These are phyloP conservation scores for Hoplodrina ambigua DNA, from an alignment of 2,888 invertebrate genomes.

Conservation along the genomic window DNA sequence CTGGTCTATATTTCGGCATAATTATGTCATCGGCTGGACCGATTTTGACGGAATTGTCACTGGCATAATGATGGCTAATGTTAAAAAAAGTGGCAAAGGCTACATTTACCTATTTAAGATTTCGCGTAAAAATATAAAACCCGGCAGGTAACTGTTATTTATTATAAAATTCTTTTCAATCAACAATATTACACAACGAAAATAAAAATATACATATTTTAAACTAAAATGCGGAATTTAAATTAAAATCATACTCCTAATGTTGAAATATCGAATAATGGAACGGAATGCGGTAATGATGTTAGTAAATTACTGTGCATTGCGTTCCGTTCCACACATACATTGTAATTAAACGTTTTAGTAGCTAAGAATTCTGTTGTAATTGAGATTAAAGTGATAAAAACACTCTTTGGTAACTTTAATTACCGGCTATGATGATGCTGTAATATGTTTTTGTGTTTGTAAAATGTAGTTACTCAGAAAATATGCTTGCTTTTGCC, in stretches of 20 bases:
- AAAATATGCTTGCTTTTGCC: too few species aligned
- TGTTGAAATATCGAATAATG: constrained; percentile 62
- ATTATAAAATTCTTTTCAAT: too few species aligned
- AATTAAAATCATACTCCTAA: constrained; percentile 28
- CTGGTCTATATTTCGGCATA: too few species aligned
- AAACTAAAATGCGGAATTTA: neutral
- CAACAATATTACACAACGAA: too few species aligned
- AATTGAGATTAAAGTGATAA: constrained; percentile 52
- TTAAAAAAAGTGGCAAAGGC: too few species aligned
- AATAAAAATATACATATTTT: neutral
- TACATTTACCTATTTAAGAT: too few species aligned
- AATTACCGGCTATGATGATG: constrained; percentile 20
- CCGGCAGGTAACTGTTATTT: too few species aligned
- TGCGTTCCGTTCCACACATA: constrained; percentile 56
- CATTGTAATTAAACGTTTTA: constrained; percentile 58
- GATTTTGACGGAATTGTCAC: too few species aligned
- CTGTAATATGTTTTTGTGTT: constrained; percentile 17
- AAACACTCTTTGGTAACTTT: constrained; percentile 43
- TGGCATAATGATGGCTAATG: too few species aligned
- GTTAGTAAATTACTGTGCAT: constrained; percentile 46
- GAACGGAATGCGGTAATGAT: constrained; percentile 69
- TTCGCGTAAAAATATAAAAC: too few species aligned
- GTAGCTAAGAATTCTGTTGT: constrained; percentile 45
- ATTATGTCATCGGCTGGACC: too few species aligned
- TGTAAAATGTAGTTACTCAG: constrained; percentile 1